Percentiles rank a stretch among this genome's conserved stretches.
These are phyloP conservation scores for Coenobita brevimanus DNA, from an alignment of 1,140 invertebrate genomes.

Conservation along the genomic window DNA sequence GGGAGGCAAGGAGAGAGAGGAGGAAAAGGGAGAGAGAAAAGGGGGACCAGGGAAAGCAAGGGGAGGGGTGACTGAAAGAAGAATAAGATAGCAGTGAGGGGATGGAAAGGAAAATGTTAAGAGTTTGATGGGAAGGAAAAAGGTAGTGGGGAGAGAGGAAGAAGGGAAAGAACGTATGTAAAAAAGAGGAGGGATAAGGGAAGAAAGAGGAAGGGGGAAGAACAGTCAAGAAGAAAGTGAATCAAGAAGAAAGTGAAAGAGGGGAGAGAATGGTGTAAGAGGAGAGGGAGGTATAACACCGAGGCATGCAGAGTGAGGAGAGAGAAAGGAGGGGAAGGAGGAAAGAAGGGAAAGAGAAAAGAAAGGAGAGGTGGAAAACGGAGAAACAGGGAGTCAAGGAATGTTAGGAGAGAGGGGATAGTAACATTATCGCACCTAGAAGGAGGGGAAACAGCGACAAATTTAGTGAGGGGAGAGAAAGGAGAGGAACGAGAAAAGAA, in stretches of 20 bases:
- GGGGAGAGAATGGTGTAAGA: no score
- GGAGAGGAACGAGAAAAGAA: background rate
- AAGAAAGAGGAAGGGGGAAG: slow-evolving; percentile 9
- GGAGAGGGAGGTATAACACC: no score
- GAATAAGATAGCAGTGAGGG: background rate
- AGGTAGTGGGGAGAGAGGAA: background rate
- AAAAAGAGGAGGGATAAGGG: background rate
- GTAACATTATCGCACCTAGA: no score
- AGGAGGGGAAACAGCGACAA: slow-evolving; percentile 5
- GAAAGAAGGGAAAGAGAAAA: slow-evolving; percentile 17
- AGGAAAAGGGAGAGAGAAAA: no score
- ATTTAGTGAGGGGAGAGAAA: background rate
- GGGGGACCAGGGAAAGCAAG: no score
- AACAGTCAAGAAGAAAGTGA: background rate
- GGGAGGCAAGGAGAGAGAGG: no score
- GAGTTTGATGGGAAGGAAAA: background rate
- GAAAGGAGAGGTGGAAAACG: slow-evolving; percentile 6
- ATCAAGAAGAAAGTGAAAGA: background rate
- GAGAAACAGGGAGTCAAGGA: no score
- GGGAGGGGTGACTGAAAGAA: background rate
- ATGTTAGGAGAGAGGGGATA: no score
- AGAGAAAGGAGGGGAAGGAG: no score
- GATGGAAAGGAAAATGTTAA: no score
- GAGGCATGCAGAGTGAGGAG: no score
- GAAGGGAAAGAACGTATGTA: background rate